Percentiles rank a stretch among this genome's conserved stretches.
Conservation (phyloP, 2,113 vertebrate species). For the Cyphomyrus discorhynchus region DNA sequence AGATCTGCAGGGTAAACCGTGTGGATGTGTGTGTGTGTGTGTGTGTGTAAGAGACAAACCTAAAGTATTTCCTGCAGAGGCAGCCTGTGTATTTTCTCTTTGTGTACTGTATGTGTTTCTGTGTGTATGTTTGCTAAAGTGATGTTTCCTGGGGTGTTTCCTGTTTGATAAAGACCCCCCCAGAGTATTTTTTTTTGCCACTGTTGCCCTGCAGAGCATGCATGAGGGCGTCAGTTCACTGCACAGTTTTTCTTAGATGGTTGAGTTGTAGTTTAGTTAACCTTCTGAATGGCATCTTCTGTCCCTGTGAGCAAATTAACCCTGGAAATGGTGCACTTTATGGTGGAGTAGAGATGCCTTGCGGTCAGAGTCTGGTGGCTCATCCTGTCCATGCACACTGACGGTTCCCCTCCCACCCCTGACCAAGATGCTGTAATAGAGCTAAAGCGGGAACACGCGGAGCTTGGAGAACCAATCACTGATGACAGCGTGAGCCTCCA, state of each 20-base stretch:
- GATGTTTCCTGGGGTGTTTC: not conserved
- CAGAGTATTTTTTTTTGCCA: not conserved
- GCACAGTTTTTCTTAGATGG: not conserved
- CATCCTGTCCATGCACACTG: conserved; percentile 8
- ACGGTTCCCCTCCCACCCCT: conserved; percentile 35
- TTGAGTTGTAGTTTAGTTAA: not conserved
- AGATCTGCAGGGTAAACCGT: conserved; percentile 77
- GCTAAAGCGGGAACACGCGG: conserved; percentile 76
- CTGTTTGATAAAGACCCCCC: not conserved
- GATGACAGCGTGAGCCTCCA: conserved; percentile 84
- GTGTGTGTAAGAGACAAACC: not conserved
- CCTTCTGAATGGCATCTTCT: not conserved
- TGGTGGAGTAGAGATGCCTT: not conserved
- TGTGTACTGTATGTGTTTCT: not conserved
- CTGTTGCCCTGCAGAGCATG: not conserved
- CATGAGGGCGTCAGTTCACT: not conserved
- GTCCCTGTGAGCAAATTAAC: not conserved
- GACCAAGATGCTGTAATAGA: conserved; percentile 79
- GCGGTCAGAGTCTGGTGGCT: not conserved
- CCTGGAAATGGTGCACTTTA: not conserved
- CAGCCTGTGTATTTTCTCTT: not conserved
- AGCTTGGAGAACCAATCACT: conserved; percentile 79
- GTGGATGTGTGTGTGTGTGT: not conserved
- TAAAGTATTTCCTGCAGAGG: not conserved
- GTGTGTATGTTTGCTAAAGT: not conserved